Evolutionary conservation across 2,113 vertebrate species (phyloP).

Genomic region (Phaethornis superciliosus): DNA sequence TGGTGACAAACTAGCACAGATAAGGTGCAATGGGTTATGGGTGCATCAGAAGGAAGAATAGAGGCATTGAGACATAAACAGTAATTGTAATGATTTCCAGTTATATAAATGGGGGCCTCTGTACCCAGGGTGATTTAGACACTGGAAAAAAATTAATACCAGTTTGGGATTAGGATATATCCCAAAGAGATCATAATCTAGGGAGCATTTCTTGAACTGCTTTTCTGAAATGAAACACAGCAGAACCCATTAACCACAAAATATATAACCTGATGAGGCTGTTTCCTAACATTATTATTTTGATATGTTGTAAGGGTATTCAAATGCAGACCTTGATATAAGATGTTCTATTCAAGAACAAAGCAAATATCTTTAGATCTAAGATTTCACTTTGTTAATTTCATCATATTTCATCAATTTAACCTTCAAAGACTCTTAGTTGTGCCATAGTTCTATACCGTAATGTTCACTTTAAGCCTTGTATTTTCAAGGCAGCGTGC

Average conservation of each 20-base stretch:
- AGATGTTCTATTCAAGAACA: constrained; percentile 1
- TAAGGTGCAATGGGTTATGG: neutral
- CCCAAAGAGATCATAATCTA: neutral
- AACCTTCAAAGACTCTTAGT: neutral
- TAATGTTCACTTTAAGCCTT: neutral
- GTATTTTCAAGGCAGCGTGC: neutral
- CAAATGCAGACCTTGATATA: neutral
- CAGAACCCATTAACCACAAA: constrained; percentile 1
- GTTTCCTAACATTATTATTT: neutral
- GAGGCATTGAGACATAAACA: neutral
- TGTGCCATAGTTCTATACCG: neutral
- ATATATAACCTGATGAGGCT: neutral
- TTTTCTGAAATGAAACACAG: constrained; percentile 29
- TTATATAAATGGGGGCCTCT: neutral
- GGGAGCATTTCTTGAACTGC: neutral
- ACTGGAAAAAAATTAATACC: neutral
- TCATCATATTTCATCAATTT: neutral
- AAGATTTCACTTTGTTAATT: constrained; percentile 28
- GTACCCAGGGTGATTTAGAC: neutral
- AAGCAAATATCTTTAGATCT: constrained; percentile 1
- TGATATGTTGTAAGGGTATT: neutral
- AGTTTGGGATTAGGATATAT: neutral
- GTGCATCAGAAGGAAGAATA: neutral
- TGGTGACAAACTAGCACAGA: neutral
- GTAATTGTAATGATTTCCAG: neutral